Percentiles rank a stretch among this genome's conserved stretches.
These are phyloP conservation scores for Antigone vipio DNA, from an alignment of 2,113 vertebrate genomes.

Conservation along the genomic window DNA sequence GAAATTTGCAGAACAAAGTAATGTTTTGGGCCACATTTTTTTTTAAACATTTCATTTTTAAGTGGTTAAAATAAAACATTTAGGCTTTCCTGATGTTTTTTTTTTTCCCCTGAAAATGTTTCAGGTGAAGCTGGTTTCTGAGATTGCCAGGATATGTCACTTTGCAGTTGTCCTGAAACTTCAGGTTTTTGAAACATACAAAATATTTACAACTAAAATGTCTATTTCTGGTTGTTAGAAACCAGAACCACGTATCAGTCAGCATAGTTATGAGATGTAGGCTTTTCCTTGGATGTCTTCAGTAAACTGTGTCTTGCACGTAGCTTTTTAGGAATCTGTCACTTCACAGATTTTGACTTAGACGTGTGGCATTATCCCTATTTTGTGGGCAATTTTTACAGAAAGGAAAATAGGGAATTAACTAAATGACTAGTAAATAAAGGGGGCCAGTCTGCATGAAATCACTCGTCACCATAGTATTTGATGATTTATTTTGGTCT, in stretches of 20 bases:
- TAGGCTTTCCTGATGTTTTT: not conserved
- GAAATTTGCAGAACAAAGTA: not conserved
- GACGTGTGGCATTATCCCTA: not conserved
- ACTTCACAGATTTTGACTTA: not conserved
- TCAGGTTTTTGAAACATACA: not conserved
- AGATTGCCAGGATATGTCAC: not conserved
- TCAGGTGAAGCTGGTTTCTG: not conserved
- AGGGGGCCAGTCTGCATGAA: not conserved
- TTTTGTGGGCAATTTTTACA: not conserved
- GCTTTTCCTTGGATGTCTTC: not conserved
- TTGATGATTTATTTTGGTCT: not conserved
- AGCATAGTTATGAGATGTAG: not conserved
- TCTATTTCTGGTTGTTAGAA: not conserved
- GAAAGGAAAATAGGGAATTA: not conserved
- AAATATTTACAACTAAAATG: not conserved
- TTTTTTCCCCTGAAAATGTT: not conserved
- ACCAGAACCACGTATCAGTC: not conserved
- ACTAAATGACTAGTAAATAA: not conserved
- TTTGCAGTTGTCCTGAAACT: not conserved
- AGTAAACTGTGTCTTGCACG: not conserved
- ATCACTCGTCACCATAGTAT: not conserved
- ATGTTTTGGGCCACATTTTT: not conserved
- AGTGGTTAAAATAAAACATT: not conserved
- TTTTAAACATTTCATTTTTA: not conserved
- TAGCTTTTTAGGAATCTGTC: not conserved